Conservation (phyloP, 2,113 vertebrate genomes). For the Clupea harengus region DNA sequence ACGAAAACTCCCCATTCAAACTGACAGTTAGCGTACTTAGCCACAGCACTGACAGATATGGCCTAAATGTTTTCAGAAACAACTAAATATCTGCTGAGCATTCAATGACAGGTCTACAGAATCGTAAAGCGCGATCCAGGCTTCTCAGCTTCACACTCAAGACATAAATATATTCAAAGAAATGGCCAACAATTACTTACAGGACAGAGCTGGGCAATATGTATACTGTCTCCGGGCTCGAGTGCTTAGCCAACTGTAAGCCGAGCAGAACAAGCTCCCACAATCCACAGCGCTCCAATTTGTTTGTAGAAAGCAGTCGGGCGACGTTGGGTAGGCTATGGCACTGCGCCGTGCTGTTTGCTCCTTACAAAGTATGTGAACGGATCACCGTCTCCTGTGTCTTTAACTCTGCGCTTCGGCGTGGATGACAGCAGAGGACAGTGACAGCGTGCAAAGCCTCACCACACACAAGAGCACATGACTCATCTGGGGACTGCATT, state of each 20-base stretch:
- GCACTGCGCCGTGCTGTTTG: neutral
- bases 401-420: neutral
- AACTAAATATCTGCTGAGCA: neutral
- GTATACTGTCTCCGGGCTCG: conserved; percentile 38
- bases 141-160: neutral
- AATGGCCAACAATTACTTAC: conserved; percentile 56
- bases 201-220: conserved; percentile 47
- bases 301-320: neutral
- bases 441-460: neutral
- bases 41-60: neutral
- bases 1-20: neutral
- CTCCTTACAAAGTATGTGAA: neutral
- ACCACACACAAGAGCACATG: neutral
- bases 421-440: neutral
- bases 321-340: neutral
- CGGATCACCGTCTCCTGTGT: neutral
- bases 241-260: neutral
- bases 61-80: neutral
- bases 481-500: neutral
- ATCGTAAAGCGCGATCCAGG: neutral
- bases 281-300: neutral
- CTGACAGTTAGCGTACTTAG: neutral
- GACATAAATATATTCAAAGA: neutral
- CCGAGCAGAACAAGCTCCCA: neutral
- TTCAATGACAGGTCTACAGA: neutral